These are phyloP conservation scores for Drosophila tsacasi DNA, from an alignment of 1,140 invertebrate species.

Conservation along the genomic window DNA sequence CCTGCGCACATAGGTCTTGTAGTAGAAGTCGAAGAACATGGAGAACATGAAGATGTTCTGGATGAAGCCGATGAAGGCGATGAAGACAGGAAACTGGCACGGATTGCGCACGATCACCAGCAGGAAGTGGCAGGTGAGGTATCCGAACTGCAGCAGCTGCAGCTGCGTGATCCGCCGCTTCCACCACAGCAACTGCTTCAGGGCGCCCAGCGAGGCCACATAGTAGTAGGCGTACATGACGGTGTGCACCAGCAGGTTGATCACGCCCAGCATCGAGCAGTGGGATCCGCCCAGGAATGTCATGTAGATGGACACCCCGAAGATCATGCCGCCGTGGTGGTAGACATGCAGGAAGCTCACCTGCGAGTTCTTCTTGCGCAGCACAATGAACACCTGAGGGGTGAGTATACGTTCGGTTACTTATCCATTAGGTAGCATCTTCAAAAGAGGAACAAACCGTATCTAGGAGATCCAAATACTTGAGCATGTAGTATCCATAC, in stretches of 20 bases:
- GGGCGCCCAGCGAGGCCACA: constrained; percentile 55
- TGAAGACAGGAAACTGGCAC: constrained; percentile 62
- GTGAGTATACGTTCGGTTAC: not conserved
- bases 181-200: constrained; percentile 85
- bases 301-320: constrained; percentile 85
- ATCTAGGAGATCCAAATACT: constrained; percentile 87
- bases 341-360: constrained; percentile 93
- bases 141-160: constrained; percentile 82
- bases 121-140: constrained; percentile 88
- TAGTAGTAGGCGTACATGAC: constrained; percentile 82
- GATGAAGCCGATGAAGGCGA: constrained; percentile 65
- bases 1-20: constrained; percentile 67
- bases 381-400: constrained; percentile 89
- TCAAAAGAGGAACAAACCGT: constrained; percentile 85
- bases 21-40: constrained; percentile 82
- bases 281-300: constrained; percentile 87
- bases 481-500: constrained; percentile 87
- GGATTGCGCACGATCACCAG: constrained; percentile 68
- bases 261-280: constrained; percentile 70
- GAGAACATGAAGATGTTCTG: constrained; percentile 83
- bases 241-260: constrained; percentile 77
- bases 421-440: not conserved
- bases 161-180: constrained; percentile 76
- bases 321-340: constrained; percentile 91
- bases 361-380: constrained; percentile 93